Conservation (phyloP, 2,113 vertebrate genomes). For the Cygnus buccinator region DNA sequence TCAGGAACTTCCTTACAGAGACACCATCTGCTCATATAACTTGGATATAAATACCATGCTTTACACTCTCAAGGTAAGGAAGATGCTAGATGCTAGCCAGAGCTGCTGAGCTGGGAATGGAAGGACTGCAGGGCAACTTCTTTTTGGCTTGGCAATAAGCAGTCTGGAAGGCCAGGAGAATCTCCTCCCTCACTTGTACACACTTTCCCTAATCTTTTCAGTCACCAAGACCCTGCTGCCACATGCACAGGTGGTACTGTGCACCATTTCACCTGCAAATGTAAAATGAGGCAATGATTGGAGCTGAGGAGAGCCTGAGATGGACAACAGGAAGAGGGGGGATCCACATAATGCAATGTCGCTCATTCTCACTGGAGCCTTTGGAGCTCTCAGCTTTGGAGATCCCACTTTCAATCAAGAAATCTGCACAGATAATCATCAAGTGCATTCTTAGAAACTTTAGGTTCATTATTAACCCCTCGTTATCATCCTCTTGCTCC, state of each 20-base stretch:
- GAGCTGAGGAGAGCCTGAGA: background rate
- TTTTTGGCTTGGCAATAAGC: background rate
- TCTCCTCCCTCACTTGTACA: background rate
- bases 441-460: background rate
- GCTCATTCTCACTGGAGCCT: background rate
- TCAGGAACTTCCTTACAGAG: constrained; percentile 72
- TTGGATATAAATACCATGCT: constrained; percentile 54
- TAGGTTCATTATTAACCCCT: background rate
- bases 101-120: background rate
- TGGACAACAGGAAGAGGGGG: background rate
- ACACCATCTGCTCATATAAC: background rate
- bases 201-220: background rate
- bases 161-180: background rate
- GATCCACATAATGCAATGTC: rapidly evolving
- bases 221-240: background rate
- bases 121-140: background rate
- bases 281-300: background rate
- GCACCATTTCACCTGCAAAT: background rate
- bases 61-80: constrained; percentile 13
- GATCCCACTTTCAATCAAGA: background rate
- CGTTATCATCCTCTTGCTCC: background rate
- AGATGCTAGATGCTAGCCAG: constrained; percentile 16
- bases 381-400: background rate
- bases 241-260: background rate
- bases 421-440: background rate